Percentiles rank a stretch among this genome's conserved stretches.
phyloP scores from a whole-genome alignment of 2,113 vertebrate species.

The Oenanthe melanoleuca region DNA sequence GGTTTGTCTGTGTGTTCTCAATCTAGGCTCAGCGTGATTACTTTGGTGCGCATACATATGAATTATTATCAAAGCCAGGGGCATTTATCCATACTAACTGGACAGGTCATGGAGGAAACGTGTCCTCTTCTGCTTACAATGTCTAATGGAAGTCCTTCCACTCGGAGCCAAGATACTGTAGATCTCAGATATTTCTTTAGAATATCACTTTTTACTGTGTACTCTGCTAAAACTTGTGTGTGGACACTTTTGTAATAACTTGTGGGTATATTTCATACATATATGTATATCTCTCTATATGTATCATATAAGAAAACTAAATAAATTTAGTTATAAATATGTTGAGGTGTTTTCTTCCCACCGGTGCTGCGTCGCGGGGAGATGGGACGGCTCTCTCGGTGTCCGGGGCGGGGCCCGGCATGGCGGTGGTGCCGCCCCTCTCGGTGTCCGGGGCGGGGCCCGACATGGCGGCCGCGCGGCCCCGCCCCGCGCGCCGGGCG shows the following conservation, averaged over 20 bases:
- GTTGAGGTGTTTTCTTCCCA: not conserved
- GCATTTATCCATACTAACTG: slow-evolving; percentile 92
- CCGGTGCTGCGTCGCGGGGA: not conserved
- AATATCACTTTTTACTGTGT: not conserved
- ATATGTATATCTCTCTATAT: not conserved
- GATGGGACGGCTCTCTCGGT: not conserved
- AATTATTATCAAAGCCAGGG: slow-evolving; percentile 86
- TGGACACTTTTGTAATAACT: slow-evolving; percentile 58
- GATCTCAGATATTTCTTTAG: slow-evolving; percentile 8
- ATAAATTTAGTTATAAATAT: slow-evolving; percentile 53
- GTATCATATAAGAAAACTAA: not conserved
- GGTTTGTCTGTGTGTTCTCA: not conserved
- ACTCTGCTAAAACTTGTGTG: slow-evolving; percentile 15
- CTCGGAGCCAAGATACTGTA: not conserved
- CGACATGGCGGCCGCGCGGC: not conserved
- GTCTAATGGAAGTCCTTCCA: slow-evolving; percentile 70
- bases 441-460: not conserved
- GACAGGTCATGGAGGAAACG: slow-evolving; percentile 91
- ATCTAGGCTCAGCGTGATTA: slow-evolving; percentile 95
- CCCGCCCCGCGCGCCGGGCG: not conserved
- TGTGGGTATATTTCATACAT: slow-evolving; percentile 25
- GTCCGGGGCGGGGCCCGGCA: not conserved
- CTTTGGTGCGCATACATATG: slow-evolving; percentile 96
- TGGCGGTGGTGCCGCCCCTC: not conserved
- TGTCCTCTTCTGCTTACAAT: slow-evolving; percentile 93